Evolutionary conservation across 2,797 vertebrate genomes (phyloP), one percentile per base, ranked within the genome.

Genomic region (Saxicola maurus): DNA sequence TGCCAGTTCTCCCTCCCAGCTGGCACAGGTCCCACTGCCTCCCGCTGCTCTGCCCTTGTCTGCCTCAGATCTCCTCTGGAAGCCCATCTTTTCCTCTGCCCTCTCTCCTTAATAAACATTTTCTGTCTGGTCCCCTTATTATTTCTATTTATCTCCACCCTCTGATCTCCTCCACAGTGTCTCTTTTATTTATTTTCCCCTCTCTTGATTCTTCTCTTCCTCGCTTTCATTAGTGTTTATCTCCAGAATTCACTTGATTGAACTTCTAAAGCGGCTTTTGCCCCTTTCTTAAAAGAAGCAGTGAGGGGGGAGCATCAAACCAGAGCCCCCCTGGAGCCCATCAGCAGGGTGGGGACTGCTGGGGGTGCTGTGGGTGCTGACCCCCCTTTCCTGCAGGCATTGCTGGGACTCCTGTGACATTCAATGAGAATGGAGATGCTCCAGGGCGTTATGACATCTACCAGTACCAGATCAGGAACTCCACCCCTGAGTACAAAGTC

Each of bases 381-480:
- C 25, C 31, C 62, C 17, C 8, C 4, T 55, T 27, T 81, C 51
- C 71, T 16, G 1, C 90, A 99, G 99, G 99, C 95, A 99, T 99
- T 15, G 99, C 98, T 13, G 98, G 98, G 69, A 99, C 98, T 53
- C 98, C 99, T 0, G 99, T 99, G 96, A 98, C 98, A 4, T 99
- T 99, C 96, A 99, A 99, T 2, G 98, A 98, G 96, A 99, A 99
- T 0, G 99, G 99, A 62, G 99, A 99, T 1, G 98, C 99, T 0
- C 99, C 99, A 0, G 99, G 99, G 25, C 98, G 98, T 61, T 99
- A 99, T 0, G 99, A 99, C 94, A 98, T 99, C 96, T 99, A 98
- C 96, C 99, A 99, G 93, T 99, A 99, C 95, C 99, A 99, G 97
- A 97, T 98, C 55, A 97, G 96, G 83, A 98, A 98, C 25, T 97